Conservation (phyloP, 2,113 vertebrate genomes). For the Burhinus oedicnemus region DNA sequence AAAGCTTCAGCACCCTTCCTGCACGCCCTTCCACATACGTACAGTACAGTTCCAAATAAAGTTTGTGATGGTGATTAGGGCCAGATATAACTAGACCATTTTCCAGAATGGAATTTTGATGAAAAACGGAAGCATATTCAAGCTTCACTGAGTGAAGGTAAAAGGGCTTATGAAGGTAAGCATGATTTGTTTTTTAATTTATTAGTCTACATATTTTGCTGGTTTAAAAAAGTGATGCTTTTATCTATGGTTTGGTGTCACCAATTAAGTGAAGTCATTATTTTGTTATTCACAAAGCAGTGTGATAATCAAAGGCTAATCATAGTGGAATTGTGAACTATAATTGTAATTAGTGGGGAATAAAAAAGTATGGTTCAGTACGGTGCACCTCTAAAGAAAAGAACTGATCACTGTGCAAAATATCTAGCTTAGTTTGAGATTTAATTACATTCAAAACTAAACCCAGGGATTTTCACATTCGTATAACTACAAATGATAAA, state of each 20-base stretch:
- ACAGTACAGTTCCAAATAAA: neutral
- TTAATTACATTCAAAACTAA: neutral
- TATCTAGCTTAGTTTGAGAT: neutral
- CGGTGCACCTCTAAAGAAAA: neutral
- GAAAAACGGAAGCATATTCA: neutral
- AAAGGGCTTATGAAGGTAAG: neutral
- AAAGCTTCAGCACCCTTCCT: neutral
- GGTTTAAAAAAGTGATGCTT: neutral
- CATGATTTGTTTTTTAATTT: neutral
- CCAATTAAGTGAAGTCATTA: neutral
- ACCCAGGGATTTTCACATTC: neutral
- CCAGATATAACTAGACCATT: neutral
- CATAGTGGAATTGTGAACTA: neutral
- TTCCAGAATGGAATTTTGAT: neutral
- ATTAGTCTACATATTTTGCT: neutral
- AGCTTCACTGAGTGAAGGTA: neutral
- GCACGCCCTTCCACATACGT: neutral
- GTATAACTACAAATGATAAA: neutral
- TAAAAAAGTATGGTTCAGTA: neutral
- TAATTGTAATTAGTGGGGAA: conserved; percentile 18
- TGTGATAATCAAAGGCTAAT: neutral
- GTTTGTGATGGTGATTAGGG: neutral
- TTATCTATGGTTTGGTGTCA: neutral
- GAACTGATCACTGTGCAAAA: neutral
- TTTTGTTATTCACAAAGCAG: conserved; percentile 29